Percentiles rank a stretch among this genome's conserved stretches.
Evolutionary conservation across 2,797 vertebrate genomes (phyloP).

Genomic region (Gallinago stenura): DNA sequence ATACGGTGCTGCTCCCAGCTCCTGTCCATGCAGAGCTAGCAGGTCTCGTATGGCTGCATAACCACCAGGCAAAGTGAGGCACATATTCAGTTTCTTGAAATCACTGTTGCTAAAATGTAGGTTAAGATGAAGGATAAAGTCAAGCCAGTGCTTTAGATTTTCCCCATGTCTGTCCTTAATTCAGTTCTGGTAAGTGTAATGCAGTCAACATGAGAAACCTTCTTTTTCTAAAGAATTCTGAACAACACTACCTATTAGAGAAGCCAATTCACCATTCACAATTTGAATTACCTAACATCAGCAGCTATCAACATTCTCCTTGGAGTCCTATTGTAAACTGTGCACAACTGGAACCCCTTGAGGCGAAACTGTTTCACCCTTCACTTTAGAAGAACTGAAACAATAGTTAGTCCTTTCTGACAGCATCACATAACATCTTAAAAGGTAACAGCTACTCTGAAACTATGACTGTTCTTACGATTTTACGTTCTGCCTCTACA

Average conservation of each 20-base stretch:
- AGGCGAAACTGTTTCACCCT: neutral
- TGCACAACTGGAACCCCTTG: neutral
- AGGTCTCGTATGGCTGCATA: neutral
- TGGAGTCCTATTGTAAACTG: neutral
- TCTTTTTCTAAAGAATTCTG: neutral
- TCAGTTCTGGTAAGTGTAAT: neutral
- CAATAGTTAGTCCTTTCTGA: neutral
- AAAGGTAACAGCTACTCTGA: neutral
- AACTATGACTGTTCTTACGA: neutral
- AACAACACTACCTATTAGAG: neutral
- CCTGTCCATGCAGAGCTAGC: neutral
- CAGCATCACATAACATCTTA: neutral
- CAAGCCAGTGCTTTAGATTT: neutral
- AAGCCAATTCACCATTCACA: neutral
- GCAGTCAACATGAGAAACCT: neutral
- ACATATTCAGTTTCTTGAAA: neutral
- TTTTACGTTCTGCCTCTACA: neutral
- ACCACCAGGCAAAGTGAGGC: neutral
- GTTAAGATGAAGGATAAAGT: neutral
- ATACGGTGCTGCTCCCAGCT: neutral
- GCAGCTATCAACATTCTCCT: neutral
- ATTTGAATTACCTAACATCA: neutral
- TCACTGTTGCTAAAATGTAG: neutral
- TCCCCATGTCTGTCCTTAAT: neutral
- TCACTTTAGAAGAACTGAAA: neutral